These are phyloP conservation scores for Scaptodrosophila latifasciaeformis DNA, from an alignment of 2,888 invertebrate species.

Conservation along the genomic window DNA sequence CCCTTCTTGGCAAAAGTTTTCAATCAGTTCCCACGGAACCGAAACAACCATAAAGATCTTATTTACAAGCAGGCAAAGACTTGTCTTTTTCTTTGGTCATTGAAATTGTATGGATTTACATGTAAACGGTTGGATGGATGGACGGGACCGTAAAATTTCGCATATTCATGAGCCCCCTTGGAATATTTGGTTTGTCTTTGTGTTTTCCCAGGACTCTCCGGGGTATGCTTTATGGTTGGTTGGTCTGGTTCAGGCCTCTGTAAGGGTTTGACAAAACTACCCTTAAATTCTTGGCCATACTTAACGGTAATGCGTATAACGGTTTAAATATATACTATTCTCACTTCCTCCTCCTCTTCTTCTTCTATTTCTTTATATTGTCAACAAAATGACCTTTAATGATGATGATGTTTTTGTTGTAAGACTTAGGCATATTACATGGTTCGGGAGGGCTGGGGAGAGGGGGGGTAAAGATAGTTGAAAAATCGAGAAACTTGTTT, in stretches of 20 bases:
- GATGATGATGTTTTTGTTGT: slow-evolving; percentile 30
- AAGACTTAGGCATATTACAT: slow-evolving; percentile 38
- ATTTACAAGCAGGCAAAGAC: slow-evolving; percentile 35
- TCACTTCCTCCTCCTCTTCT: no score
- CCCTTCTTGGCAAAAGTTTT: slow-evolving; percentile 9
- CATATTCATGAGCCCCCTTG: slow-evolving; percentile 8
- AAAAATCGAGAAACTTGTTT: no score
- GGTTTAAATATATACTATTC: no score
- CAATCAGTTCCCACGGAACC: slow-evolving; percentile 43
- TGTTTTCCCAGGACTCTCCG: slow-evolving; percentile 25
- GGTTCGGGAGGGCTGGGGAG: slow-evolving; percentile 8
- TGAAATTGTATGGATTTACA: slow-evolving; percentile 42
- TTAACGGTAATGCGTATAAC: not conserved
- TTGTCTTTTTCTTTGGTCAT: slow-evolving; percentile 34
- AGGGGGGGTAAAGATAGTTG: no score
- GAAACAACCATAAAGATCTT: slow-evolving; percentile 34
- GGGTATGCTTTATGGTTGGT: no score
- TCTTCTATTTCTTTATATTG: no score
- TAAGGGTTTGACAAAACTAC: slow-evolving; percentile 29
- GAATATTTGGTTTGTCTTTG: no score
- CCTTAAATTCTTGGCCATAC: slow-evolving; percentile 20
- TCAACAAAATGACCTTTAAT: slow-evolving; percentile 50
- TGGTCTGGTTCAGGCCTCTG: no score
- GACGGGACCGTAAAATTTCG: slow-evolving; percentile 30
- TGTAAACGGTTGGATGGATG: slow-evolving; percentile 14